phyloP scores from a whole-genome alignment of 2,113 vertebrate genomes.

The Phaethon lepturus region DNA sequence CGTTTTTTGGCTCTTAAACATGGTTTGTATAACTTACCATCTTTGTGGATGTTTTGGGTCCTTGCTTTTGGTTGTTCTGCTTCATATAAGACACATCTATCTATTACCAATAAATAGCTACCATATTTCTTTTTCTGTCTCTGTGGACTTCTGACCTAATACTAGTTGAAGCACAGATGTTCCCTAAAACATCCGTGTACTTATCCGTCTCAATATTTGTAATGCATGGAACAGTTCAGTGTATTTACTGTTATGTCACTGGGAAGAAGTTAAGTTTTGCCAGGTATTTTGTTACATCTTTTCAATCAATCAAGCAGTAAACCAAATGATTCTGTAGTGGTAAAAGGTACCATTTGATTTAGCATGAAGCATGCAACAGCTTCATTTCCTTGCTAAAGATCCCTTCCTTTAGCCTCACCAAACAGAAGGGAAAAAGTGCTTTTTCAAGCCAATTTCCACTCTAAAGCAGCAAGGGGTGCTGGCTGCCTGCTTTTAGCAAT shows the following conservation, averaged over 20 bases:
- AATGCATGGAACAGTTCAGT: constrained; percentile 38
- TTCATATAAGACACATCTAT: neutral
- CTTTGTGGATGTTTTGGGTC: neutral
- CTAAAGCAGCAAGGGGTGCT: neutral
- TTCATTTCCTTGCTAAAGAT: neutral
- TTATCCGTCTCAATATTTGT: constrained; percentile 10
- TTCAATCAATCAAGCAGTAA: constrained; percentile 15
- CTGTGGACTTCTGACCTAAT: constrained; percentile 7
- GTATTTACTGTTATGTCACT: neutral
- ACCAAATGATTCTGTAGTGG: constrained; percentile 5
- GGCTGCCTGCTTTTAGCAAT: neutral
- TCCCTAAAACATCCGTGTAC: neutral
- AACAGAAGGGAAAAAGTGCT: neutral
- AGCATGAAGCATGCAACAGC: neutral
- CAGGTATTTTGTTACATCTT: constrained; percentile 16
- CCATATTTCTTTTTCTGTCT: neutral
- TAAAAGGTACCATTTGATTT: neutral
- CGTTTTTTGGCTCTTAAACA: neutral
- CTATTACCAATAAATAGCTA: neutral
- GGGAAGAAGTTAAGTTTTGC: constrained; percentile 34
- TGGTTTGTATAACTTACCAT: neutral
- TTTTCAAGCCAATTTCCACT: neutral
- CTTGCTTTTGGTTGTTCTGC: neutral
- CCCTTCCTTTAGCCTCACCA: neutral
- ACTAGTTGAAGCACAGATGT: neutral